Base-by-base conservation (phyloP, 2,888 invertebrate species). In the Temnothorax rugatulus region DNA sequence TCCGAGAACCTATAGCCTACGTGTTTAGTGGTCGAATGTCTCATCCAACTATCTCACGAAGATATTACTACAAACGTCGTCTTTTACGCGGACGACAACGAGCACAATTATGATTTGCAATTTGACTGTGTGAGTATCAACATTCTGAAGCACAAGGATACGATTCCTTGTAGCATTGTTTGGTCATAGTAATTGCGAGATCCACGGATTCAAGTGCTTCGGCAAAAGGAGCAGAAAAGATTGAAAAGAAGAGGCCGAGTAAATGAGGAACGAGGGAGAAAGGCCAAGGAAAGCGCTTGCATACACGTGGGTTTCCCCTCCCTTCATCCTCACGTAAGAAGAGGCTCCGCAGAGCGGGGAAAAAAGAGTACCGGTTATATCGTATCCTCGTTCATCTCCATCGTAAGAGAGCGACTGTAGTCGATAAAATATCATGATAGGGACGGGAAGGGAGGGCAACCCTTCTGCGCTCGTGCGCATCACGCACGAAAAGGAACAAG, bases 121-220 rank as follows among this genome's bases (percentile, higher is more conserved):
- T 4, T 15, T 21, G 44, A n/a, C 29, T 57, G n/a, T 34, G 44
- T 54, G 66, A 71, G 29, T 71, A 74, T 74, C 21, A 18, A 52
- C 41, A 66, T 13, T 18, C 34, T 13, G 61, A 52, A 63, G 69
- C 76, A 85, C 82, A 25, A 74, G 73, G 85, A 83, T 85, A 84
- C 86, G 79, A 87, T 75, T 91, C 90, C 73, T 86, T 82, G 84
- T 87, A 89, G 90, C 90, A 93, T 93, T 93, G 92, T 93, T 93
- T 92, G 92, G 92, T 91, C 92, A 92, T 88, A 92, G 92, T 93
- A 93, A 94, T 94, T 93, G 92, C 92, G 89, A 89, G 84, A 86
- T 86, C 82, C 88, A 87, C 81, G 84, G 57, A 75, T 52, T 47
- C 83, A 82, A 83, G 86, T 86, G 87, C 82, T 82, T 41, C 34